phyloP scores from a whole-genome alignment of 2,797 vertebrate species.

The Rhinella marina region DNA sequence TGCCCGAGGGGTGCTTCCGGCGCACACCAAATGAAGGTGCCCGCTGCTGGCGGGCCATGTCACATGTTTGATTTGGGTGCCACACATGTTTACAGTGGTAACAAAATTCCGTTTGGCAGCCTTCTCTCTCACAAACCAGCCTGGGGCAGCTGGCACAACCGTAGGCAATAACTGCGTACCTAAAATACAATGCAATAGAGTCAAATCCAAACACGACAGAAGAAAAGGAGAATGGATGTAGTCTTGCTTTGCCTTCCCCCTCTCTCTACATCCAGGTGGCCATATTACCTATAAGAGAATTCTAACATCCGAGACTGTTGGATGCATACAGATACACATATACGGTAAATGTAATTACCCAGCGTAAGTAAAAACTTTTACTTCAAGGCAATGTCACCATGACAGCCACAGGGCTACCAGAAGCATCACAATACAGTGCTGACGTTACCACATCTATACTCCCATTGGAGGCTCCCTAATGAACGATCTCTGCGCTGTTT shows the following conservation, averaged over 20 bases:
- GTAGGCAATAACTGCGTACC: conserved; percentile 95
- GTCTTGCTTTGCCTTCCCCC: not conserved
- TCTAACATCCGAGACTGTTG: too few relatives aligned
- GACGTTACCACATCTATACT: not conserved
- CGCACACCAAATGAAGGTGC: conserved; percentile 88
- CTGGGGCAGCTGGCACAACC: conserved; percentile 98
- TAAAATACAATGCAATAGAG: conserved; percentile 64
- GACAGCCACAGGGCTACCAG: not conserved
- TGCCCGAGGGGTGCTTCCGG: conserved; percentile 91
- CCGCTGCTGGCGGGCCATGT: conserved; percentile 94
- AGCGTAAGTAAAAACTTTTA: not conserved
- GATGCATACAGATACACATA: too few relatives aligned
- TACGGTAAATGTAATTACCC: too few relatives aligned
- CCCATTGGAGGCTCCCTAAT: not conserved
- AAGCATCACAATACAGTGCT: not conserved
- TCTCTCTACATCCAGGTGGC: not conserved
- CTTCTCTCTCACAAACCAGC: conserved; percentile 92
- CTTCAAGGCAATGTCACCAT: not conserved
- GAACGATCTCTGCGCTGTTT: not conserved
- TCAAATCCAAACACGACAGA: not conserved
- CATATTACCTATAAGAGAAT: not conserved
- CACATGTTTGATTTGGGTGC: conserved; percentile 98
- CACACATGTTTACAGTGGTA: conserved; percentile 99
- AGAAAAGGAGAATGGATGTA: not conserved
- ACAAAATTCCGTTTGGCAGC: conserved; percentile 97